These are phyloP conservation scores for Cladorhizidae sp. DNA, from an alignment of 37 sponge, comb jelly and placozoan genomes.

Conservation along the genomic window DNA sequence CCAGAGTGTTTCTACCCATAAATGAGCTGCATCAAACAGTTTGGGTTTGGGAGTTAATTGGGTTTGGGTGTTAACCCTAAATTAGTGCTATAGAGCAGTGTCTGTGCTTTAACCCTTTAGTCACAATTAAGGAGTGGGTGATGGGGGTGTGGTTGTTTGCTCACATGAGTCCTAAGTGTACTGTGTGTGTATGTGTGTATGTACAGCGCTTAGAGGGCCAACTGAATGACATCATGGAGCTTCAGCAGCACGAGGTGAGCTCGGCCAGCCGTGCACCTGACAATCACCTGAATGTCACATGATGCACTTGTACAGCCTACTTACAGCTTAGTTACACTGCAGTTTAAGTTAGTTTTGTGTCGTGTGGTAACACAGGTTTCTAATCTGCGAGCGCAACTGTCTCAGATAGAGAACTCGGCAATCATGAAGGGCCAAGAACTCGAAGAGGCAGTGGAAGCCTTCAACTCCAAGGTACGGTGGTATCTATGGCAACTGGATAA, in stretches of 20 bases:
- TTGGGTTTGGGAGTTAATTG: too few relatives aligned
- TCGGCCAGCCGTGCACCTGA: too few relatives aligned
- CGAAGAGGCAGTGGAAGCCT: constrained; percentile 44
- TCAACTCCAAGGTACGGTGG: constrained; percentile 36
- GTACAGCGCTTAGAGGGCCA: constrained; percentile 46
- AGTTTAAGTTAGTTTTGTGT: neutral
- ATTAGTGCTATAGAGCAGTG: too few relatives aligned
- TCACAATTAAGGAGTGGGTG: too few relatives aligned
- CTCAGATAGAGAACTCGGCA: constrained; percentile 56
- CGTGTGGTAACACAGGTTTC: constrained; percentile 7
- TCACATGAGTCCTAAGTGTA: too few relatives aligned
- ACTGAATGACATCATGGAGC: constrained; percentile 55
- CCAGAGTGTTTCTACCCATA: too few relatives aligned
- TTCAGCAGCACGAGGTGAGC: constrained; percentile 57
- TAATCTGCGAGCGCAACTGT: constrained; percentile 40
- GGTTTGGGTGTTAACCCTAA: too few relatives aligned
- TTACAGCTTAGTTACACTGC: too few relatives aligned
- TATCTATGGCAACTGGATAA: constrained; percentile 4
- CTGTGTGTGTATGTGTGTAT: too few relatives aligned
- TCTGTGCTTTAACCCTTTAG: too few relatives aligned
- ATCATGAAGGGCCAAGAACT: constrained; percentile 53
- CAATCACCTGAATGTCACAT: neutral
- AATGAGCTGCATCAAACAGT: too few relatives aligned
- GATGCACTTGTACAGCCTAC: neutral
- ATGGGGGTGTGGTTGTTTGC: too few relatives aligned